Conservation (phyloP, 1,140 invertebrate genomes). For the Propsilocerus akamusi region DNA sequence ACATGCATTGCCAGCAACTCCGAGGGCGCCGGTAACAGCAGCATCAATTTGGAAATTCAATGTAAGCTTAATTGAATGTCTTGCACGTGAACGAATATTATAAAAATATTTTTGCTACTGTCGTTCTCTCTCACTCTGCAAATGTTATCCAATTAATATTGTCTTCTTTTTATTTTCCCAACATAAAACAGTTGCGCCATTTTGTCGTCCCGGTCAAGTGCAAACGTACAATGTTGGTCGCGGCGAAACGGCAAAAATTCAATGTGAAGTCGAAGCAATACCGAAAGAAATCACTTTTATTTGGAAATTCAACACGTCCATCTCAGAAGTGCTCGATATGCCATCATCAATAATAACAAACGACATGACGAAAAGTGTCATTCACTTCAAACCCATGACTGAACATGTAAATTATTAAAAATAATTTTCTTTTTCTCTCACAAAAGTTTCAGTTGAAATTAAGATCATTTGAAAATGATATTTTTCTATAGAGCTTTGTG, state of each 20-base stretch:
- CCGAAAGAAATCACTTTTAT: constrained; percentile 48
- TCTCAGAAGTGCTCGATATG: constrained; percentile 43
- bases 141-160: not conserved
- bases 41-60: constrained; percentile 65
- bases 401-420: constrained; percentile 28
- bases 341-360: constrained; percentile 34
- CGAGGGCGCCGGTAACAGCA: constrained; percentile 70
- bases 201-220: constrained; percentile 43
- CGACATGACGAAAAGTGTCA: constrained; percentile 39
- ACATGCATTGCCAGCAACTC: constrained; percentile 69
- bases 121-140: not conserved
- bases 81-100: not conserved
- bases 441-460: constrained; percentile 3
- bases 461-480: too few relatives aligned
- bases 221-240: constrained; percentile 56
- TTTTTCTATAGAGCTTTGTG: too few relatives aligned
- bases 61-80: constrained; percentile 41
- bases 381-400: constrained; percentile 45
- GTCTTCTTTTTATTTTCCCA: constrained; percentile 13
- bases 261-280: constrained; percentile 72
- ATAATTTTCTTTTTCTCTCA: constrained; percentile 6
- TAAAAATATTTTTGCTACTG: constrained; percentile 14
- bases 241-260: constrained; percentile 53
- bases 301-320: constrained; percentile 63
- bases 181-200: constrained; percentile 41